Conservation (phyloP, 2,888 invertebrate species). For the Eumacrocentrus americanus region DNA sequence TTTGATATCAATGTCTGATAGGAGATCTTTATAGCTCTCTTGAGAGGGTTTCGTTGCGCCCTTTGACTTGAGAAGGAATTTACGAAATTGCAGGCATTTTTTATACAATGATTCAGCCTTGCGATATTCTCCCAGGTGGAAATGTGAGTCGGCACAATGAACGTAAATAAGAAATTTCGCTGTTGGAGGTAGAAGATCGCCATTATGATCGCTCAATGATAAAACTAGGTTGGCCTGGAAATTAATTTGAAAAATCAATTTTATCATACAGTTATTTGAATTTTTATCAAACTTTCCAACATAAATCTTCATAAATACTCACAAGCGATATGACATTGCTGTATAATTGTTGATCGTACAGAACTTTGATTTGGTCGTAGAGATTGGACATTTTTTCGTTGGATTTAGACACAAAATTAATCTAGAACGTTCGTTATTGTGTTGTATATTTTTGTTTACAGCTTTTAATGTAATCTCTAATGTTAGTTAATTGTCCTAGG, state of each 20-base stretch:
- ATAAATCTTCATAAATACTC: too few relatives aligned
- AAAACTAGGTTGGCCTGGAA: constrained; percentile 72
- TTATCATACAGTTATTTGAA: neutral
- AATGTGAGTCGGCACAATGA: constrained; percentile 75
- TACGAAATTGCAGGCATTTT: constrained; percentile 70
- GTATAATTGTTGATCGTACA: constrained; percentile 75
- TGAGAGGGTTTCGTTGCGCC: constrained; percentile 61
- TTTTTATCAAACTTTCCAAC: neutral
- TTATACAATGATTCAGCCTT: constrained; percentile 73
- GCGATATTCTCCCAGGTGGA: constrained; percentile 69
- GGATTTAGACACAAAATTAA: too few relatives aligned
- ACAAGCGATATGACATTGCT: constrained; percentile 75
- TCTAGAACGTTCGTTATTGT: too few relatives aligned
- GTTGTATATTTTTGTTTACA: neutral
- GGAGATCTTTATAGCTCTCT: constrained; percentile 63
- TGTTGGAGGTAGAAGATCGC: constrained; percentile 66
- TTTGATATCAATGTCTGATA: constrained; percentile 72
- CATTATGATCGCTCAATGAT: constrained; percentile 71
- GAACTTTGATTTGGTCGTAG: constrained; percentile 71
- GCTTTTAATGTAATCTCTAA: too few relatives aligned
- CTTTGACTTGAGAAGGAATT: constrained; percentile 67
- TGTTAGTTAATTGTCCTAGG: too few relatives aligned
- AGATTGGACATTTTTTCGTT: constrained; percentile 64
- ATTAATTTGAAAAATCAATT: neutral
- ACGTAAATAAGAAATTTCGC: constrained; percentile 73